Percentiles rank a stretch among this genome's conserved stretches.
Conservation (phyloP, 2,888 invertebrate genomes). For the Julus scandinavius region DNA sequence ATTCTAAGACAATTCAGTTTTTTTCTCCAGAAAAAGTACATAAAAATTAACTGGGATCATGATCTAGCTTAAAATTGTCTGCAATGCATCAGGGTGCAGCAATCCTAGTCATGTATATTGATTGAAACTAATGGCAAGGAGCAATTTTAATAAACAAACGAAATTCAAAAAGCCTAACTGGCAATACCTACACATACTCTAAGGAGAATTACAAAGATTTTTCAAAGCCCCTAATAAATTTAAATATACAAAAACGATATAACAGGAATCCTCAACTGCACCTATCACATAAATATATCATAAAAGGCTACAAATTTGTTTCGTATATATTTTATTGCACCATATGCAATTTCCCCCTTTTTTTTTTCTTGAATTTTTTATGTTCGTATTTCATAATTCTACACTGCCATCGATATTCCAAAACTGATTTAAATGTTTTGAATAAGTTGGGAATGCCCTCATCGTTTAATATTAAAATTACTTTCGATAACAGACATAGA, state of each 20-base stretch:
- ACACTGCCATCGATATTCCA: background rate
- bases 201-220: background rate
- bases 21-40: background rate
- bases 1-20: background rate
- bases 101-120: background rate
- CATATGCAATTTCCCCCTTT: background rate
- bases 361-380: background rate
- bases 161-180: background rate
- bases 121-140: background rate
- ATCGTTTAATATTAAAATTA: background rate
- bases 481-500: background rate
- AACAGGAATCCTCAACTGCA: background rate
- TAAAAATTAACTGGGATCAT: background rate
- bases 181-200: background rate
- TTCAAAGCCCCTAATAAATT: conserved; percentile 19
- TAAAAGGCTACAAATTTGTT: background rate
- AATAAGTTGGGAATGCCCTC: background rate
- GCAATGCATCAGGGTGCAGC: background rate
- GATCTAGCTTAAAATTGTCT: background rate
- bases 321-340: background rate
- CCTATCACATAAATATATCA: background rate
- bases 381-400: background rate
- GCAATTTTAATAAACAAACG: background rate
- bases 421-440: background rate
- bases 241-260: background rate